Percentiles rank a stretch among this genome's conserved stretches.
Conservation (phyloP, 2,888 invertebrate genomes). For the Ceriagrion tenellum region DNA sequence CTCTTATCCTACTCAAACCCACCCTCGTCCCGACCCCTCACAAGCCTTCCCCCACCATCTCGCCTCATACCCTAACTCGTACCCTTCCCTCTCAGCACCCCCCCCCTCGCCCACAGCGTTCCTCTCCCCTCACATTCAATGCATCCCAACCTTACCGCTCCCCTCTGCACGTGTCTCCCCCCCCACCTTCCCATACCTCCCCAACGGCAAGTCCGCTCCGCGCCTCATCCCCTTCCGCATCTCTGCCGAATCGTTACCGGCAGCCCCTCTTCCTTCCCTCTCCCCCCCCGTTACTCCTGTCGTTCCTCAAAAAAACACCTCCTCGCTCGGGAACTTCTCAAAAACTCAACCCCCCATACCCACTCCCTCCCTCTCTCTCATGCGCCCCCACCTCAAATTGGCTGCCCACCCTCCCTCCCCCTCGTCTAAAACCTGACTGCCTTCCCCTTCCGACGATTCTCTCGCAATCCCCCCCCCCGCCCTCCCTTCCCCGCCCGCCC, state of each 20-base stretch:
- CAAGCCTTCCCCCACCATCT: not conserved
- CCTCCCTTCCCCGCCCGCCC: not conserved
- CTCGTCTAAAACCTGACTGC: no score
- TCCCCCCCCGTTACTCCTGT: not conserved
- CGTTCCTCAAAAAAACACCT: conserved; percentile 10
- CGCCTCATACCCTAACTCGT: not conserved
- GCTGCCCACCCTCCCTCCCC: not conserved
- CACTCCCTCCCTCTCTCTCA: not conserved
- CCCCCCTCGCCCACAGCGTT: no score
- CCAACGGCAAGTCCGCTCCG: no score
- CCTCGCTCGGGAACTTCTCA: conserved; percentile 25
- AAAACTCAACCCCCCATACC: not conserved
- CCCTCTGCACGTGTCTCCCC: no score
- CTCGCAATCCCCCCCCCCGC: not conserved
- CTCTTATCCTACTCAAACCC: no score
- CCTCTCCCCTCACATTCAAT: no score
- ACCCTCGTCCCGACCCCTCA: not conserved
- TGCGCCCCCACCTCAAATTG: no score
- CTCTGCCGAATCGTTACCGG: not conserved
- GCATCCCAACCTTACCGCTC: no score
- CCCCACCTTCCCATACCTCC: no score
- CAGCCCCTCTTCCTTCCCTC: not conserved
- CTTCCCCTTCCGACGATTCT: no score
- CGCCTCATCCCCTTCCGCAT: not conserved
- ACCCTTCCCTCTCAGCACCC: not conserved